Conservation (phyloP, 2,113 vertebrate genomes). For the Emydocephalus ijimae region DNA sequence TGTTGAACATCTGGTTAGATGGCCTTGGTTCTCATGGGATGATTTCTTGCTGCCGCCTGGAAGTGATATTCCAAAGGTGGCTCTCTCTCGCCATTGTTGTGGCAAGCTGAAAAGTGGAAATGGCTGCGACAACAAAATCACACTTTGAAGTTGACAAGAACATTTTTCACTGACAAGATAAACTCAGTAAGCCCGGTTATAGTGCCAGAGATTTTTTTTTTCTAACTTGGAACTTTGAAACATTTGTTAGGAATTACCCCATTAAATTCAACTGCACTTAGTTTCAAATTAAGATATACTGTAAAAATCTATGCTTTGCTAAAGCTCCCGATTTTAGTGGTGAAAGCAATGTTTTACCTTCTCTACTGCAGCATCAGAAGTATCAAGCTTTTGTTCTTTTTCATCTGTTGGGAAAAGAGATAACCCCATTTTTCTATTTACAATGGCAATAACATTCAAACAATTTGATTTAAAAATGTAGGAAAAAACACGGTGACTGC, state of each 20-base stretch:
- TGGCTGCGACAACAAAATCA: no score
- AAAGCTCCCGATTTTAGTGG: background rate
- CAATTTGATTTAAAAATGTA: background rate
- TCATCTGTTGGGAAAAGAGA: constrained; percentile 69
- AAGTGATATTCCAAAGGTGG: no score
- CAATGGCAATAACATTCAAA: background rate
- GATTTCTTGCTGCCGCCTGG: no score
- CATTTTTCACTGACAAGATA: background rate
- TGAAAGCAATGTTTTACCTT: constrained; percentile 55
- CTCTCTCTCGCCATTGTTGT: no score
- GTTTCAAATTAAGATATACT: background rate
- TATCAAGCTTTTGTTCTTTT: constrained; percentile 70
- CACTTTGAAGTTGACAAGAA: no score
- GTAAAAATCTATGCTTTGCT: background rate
- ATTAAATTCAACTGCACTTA: background rate
- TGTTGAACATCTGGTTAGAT: no score
- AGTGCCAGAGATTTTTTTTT: background rate
- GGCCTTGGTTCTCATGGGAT: no score
- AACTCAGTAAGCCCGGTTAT: background rate
- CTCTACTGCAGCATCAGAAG: constrained; percentile 69
- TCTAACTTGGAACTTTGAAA: background rate
- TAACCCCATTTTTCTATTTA: background rate
- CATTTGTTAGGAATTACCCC: background rate
- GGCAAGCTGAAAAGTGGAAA: no score
- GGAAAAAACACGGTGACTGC: background rate